Conservation (phyloP, 2,113 vertebrate species). For the Alectura lathami region DNA sequence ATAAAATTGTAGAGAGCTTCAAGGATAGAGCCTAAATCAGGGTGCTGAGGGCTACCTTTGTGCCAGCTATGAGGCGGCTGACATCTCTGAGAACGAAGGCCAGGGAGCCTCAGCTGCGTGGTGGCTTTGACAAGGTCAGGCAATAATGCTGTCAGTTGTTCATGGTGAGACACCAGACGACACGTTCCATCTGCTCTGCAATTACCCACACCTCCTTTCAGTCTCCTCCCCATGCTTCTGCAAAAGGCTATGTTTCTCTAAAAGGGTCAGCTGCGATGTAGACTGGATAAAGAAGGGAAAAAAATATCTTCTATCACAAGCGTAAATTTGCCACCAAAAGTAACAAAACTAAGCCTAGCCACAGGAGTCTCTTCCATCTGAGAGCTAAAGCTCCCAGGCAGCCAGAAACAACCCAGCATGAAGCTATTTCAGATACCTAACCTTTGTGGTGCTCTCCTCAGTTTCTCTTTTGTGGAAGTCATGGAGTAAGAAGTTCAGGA, state of each 20-base stretch:
- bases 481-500: constrained; percentile 61
- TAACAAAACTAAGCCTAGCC: neutral
- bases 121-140: neutral
- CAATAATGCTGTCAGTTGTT: neutral
- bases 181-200: neutral
- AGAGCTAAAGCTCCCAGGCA: neutral
- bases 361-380: neutral
- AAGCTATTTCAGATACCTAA: neutral
- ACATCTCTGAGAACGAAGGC: neutral
- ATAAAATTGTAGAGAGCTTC: neutral
- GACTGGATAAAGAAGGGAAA: neutral
- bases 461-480: constrained; percentile 48
- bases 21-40: neutral
- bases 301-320: neutral
- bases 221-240: neutral
- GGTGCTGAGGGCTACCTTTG: neutral
- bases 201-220: neutral
- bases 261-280: neutral
- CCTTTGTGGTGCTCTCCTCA: neutral
- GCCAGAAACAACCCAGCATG: neutral
- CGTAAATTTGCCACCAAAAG: neutral
- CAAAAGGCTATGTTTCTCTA: neutral
- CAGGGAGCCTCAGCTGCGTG: accelerated
- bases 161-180: neutral
- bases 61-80: neutral